Percentiles rank a stretch among this genome's conserved stretches.
These are phyloP conservation scores for Drosophila sordidapex DNA, from an alignment of 2,888 invertebrate species.

Conservation along the genomic window DNA sequence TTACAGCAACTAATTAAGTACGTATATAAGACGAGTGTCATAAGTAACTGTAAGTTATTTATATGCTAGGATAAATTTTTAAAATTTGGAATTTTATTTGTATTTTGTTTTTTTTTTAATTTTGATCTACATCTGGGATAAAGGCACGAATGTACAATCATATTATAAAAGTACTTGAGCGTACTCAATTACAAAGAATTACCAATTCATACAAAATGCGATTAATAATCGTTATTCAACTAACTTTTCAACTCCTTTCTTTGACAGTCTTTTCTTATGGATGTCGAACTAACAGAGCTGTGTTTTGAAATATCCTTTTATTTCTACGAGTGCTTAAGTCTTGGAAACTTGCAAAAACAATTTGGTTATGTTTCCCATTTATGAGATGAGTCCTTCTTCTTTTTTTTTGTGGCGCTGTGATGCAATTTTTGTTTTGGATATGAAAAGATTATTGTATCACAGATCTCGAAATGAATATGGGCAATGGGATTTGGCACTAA, in stretches of 20 bases:
- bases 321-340: slow-evolving; percentile 39
- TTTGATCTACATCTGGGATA: slow-evolving; percentile 42
- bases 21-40: slow-evolving; percentile 42
- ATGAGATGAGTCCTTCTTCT: slow-evolving; percentile 16
- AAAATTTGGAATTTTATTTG: slow-evolving; percentile 6
- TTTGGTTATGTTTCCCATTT: slow-evolving; percentile 5
- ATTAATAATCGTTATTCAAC: slow-evolving; percentile 5
- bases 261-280: slow-evolving; percentile 45
- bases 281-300: slow-evolving; percentile 39
- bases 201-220: slow-evolving; percentile 34
- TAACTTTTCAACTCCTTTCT: slow-evolving; percentile 22
- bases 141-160: slow-evolving; percentile 64
- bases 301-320: slow-evolving; percentile 10
- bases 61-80: slow-evolving; percentile 9
- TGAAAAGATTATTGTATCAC: slow-evolving; percentile 69
- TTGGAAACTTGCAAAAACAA: slow-evolving; percentile 28
- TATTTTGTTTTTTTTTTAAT: slow-evolving; percentile 4
- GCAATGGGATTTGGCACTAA: slow-evolving; percentile 19
- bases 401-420: slow-evolving; percentile 15
- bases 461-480: slow-evolving; percentile 69
- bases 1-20: slow-evolving; percentile 55
- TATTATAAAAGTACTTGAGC: slow-evolving; percentile 18
- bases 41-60: slow-evolving; percentile 19
- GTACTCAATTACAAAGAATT: slow-evolving; percentile 16
- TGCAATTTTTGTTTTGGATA: slow-evolving; percentile 47